Conservation (phyloP, 2,797 vertebrate genomes). For the Argentina silus region DNA sequence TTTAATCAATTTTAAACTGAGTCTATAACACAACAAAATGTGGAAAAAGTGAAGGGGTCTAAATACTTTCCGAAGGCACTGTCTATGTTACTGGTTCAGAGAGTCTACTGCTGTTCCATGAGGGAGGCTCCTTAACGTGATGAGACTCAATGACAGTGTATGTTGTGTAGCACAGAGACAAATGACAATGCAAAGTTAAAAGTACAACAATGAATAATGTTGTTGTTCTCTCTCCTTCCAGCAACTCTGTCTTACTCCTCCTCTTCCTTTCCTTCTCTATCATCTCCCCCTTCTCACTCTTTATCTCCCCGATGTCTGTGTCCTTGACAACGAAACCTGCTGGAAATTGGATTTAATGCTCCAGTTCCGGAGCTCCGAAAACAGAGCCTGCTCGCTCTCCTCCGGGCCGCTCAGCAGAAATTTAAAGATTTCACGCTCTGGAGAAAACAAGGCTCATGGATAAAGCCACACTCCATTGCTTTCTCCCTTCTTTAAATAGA, state of each 20-base stretch:
- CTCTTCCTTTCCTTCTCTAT: constrained; percentile 31
- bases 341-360: constrained; percentile 78
- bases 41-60: too few species aligned
- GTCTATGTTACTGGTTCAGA: too few species aligned
- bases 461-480: constrained; percentile 53
- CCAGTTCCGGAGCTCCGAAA: constrained; percentile 62
- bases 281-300: constrained; percentile 45
- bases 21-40: too few species aligned
- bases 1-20: too few species aligned
- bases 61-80: too few species aligned
- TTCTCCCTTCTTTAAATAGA: constrained; percentile 38
- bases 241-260: not conserved
- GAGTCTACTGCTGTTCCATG: too few species aligned
- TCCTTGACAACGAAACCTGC: constrained; percentile 55
- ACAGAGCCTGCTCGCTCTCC: constrained; percentile 50
- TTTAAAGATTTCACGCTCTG: constrained; percentile 67
- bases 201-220: not conserved
- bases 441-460: constrained; percentile 56
- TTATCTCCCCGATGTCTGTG: constrained; percentile 39
- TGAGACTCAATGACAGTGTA: not conserved
- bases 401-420: constrained; percentile 61
- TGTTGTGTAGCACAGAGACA: not conserved
- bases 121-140: constrained; percentile 32
- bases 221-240: too few species aligned
- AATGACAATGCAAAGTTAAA: too few species aligned